Evolutionary conservation across 2,113 vertebrate genomes (phyloP), one percentile per base, ranked within the genome.

Genomic region (Phrynocephalus versicolor): DNA sequence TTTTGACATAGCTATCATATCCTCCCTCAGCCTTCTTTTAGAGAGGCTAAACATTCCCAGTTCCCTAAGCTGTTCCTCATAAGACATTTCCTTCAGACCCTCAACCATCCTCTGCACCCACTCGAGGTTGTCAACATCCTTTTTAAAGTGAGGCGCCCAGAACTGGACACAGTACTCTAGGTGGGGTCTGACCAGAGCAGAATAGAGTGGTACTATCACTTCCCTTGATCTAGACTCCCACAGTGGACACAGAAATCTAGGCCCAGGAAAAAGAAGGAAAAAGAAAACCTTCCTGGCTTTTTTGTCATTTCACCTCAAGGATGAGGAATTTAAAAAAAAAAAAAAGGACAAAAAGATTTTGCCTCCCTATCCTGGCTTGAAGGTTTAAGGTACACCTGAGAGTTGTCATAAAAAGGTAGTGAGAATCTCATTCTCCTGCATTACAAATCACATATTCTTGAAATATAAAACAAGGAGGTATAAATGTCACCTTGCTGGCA

Each of bases 351-450:
- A 33, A 41, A 7, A 70, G 19, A 13, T 58, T 82, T 82, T 67
- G 81, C 33, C 33, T 72, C 69, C 51, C 45, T 27, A 35, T 58
- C 51, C 23, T 70, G n/a, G 12, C 65, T 19, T 82, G 45, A 55
- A 70, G 45, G 30, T 70, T 57, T 81, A 81, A 81, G 69, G 69
- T 81, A 57, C 45, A 67, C 45, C 45, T 37, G n/a, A 57, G 80
- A 81, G 21, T 6, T 70, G 13, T 70, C 45, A 37, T 81, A 81
- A 81, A 81, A 70, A 2, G 18, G 18, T 70, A n/a, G 41, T 70
- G 65, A 81, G 65, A 69, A 57, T 81, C 19, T 57, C 60, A 65
- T n/a, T 80, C 79, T n/a, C 27, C 39, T 81, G 55, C 19, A 33
- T 79, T 37, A 51, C 67, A 81, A 45, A 69, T 81, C 79, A n/a